Evolutionary conservation across 2,797 vertebrate genomes (phyloP).

Genomic region (Cossypha niveicapilla): DNA sequence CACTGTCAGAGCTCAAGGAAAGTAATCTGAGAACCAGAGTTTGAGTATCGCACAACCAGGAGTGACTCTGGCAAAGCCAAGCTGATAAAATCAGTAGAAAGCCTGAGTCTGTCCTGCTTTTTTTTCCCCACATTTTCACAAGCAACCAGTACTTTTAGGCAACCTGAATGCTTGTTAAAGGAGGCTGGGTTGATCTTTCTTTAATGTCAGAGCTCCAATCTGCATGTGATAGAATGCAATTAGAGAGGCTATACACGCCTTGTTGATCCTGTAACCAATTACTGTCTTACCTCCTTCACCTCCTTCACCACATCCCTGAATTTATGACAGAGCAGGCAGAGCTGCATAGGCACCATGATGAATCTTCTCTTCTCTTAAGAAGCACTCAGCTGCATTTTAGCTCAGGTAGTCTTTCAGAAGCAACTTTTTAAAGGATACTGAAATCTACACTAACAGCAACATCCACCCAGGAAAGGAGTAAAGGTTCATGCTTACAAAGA

Average conservation of each 20-base stretch:
- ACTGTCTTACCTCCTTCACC: not conserved
- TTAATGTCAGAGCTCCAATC: not conserved
- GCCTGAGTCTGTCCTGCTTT: not conserved
- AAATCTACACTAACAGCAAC: not conserved
- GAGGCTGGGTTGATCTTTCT: not conserved
- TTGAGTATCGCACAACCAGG: not conserved
- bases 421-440: not conserved
- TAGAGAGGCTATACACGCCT: not conserved
- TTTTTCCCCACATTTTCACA: not conserved
- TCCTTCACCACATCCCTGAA: not conserved
- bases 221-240: not conserved
- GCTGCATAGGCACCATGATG: not conserved
- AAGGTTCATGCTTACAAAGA: not conserved
- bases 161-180: not conserved
- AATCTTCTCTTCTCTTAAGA: not conserved
- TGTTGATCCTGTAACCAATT: not conserved
- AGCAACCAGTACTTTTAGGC: not conserved
- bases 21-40: not conserved
- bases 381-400: not conserved
- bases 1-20: not conserved
- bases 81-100: constrained; percentile 18
- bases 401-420: not conserved
- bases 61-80: not conserved
- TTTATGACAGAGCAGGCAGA: not conserved
- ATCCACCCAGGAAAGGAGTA: not conserved